Percentiles rank a stretch among this genome's conserved stretches.
Conservation (phyloP, 2,797 vertebrate species). For the Hirundo rustica region DNA sequence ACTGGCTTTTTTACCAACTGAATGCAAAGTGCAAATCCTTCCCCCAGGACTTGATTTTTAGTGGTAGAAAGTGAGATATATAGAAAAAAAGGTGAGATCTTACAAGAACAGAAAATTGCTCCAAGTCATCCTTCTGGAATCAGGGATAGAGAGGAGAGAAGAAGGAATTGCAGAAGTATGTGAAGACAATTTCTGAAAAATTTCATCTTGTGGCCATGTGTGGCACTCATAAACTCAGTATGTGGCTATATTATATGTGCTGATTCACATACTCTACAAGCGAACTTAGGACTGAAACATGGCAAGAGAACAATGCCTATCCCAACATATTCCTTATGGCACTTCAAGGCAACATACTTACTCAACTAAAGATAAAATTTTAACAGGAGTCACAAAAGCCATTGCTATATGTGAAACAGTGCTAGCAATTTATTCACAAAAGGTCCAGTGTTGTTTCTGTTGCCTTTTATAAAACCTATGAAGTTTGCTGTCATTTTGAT, state of each 20-base stretch:
- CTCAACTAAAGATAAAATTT: slow-evolving; percentile 28
- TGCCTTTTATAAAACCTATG: slow-evolving; percentile 42
- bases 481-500: slow-evolving; percentile 50
- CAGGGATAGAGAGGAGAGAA: not conserved
- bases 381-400: not conserved
- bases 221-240: not conserved
- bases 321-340: not conserved
- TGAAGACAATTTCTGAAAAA: not conserved
- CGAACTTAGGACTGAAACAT: not conserved
- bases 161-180: not conserved
- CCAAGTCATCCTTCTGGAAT: not conserved
- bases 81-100: not conserved
- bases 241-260: not conserved
- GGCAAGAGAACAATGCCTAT: not conserved
- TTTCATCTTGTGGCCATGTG: not conserved
- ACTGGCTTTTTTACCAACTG: not conserved
- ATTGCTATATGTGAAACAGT: not conserved
- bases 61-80: not conserved
- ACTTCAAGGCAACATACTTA: slow-evolving; percentile 22
- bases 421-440: slow-evolving; percentile 24
- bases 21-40: not conserved
- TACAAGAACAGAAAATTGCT: slow-evolving; percentile 31
- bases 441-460: not conserved
- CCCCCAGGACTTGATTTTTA: not conserved
- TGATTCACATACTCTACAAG: slow-evolving; percentile 16